Evolutionary conservation across 37 sponge, comb jelly and placozoan species (phyloP).

Genomic region (Crambe crambe): DNA sequence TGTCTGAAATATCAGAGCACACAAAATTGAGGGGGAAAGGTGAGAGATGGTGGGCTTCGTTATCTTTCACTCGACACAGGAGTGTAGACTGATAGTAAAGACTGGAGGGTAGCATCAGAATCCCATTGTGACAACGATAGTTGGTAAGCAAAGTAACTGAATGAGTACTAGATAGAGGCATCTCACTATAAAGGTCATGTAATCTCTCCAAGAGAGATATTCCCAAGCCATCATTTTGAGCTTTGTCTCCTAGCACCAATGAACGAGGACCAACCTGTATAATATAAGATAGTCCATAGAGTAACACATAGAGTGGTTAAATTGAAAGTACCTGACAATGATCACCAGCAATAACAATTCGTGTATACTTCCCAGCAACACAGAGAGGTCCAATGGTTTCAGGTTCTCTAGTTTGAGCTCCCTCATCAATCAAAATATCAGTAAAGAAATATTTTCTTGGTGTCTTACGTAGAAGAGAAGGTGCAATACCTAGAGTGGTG

Average conservation of each 20-base stretch:
- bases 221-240: constrained; percentile 58
- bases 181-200: constrained; percentile 17
- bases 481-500: too few species aligned
- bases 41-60: constrained; percentile 36
- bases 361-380: too few species aligned
- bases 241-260: constrained; percentile 68
- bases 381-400: too few species aligned
- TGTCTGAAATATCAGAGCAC: constrained; percentile 26
- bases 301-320: too few species aligned
- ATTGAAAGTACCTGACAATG: too few species aligned
- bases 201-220: constrained; percentile 63
- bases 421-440: constrained; percentile 82
- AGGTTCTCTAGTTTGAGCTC: too few species aligned
- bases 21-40: constrained; percentile 58
- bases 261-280: constrained; percentile 77
- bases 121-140: constrained; percentile 59
- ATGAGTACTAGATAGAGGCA: background rate
- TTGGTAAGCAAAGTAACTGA: constrained; percentile 43
- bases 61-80: constrained; percentile 8
- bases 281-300: too few species aligned
- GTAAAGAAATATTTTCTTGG: constrained; percentile 24
- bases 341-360: too few species aligned
- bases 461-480: too few species aligned
- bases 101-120: constrained; percentile 62
- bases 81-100: constrained; percentile 71